Conservation (phyloP, 2,797 vertebrate species). For the Anas bahamensis region DNA sequence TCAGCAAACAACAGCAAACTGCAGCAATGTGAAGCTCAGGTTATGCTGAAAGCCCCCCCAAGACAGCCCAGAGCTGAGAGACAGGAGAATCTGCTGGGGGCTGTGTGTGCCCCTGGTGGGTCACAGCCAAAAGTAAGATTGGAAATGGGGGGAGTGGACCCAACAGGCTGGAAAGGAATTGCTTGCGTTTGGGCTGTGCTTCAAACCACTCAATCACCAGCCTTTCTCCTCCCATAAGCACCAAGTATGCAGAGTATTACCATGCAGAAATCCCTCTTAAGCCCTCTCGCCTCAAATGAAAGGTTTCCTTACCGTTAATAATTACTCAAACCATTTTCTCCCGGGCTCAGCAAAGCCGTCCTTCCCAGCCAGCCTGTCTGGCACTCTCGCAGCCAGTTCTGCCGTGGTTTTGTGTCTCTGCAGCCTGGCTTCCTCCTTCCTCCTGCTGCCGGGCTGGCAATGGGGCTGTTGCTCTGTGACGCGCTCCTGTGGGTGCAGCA, state of each 20-base stretch:
- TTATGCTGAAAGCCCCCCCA: fast-evolving
- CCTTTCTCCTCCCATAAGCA: background rate
- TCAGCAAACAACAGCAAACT: fast-evolving
- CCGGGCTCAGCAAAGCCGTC: background rate
- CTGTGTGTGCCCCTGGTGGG: fast-evolving
- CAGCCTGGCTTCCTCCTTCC: background rate
- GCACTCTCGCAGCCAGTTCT: background rate
- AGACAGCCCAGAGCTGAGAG: background rate
- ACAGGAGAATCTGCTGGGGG: background rate
- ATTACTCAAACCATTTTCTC: slow-evolving; percentile 48
- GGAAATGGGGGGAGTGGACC: background rate
- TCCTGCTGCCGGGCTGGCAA: background rate
- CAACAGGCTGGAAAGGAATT: fast-evolving
- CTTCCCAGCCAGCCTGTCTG: background rate
- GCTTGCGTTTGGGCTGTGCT: background rate
- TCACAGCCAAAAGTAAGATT: background rate
- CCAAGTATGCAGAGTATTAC: background rate
- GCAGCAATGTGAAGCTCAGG: background rate
- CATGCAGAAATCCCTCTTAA: background rate
- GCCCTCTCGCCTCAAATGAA: background rate
- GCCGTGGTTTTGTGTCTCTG: background rate
- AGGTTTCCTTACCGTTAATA: slow-evolving; percentile 18
- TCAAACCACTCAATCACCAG: background rate
- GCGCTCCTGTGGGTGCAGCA: background rate
- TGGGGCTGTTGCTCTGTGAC: background rate